Base-by-base conservation (phyloP, 1,140 invertebrate species). In the Dreissena polymorpha region DNA sequence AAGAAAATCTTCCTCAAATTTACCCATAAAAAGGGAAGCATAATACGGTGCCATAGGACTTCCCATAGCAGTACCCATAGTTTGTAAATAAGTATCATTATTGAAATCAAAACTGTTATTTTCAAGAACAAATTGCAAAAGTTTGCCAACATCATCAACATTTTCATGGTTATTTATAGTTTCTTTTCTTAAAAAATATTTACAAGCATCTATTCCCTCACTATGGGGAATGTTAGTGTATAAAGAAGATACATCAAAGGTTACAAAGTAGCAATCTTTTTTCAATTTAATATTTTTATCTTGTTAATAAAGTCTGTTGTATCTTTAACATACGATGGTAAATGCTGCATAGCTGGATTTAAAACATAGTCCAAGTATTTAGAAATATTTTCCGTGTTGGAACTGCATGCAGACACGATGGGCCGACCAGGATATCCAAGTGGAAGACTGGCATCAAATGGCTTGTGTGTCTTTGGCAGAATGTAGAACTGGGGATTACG, bases 41-140 rank as follows among this genome's bases (percentile, higher is more conserved):
- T 77, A 77, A 39, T 51, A 69, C 60, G 68, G 65, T 18, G 55
- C 53, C 67, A 70, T 69, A 53, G 10, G 23, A 57, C 51, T 70
- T 3, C 77, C 51, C 65, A 79, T 70, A 27, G 68, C 77, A 14
- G 77, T 79, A 29, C 50, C 51, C 68, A 79, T 71, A 7, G 18
- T 29, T 39, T 71, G 51, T n/a, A 60, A 23, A 49, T 70, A 70
- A 57, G 55, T 27, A n/a, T 23, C 51, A 21, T 63, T 55, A 39
- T 71, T 39, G 63, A 79, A 57, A 12, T 79, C 3, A 39, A 79
- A 79, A 39, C 25, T n/a, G 29, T 79, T 79, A 71, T 79, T 79
- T 79, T 79, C 65, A 55, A 79, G 68, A 5, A 71, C 64, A 53
- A 76, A 0, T 60, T 65, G 18, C 50, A 65, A 21, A 13, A 76